Percentiles rank a stretch among this genome's conserved stretches.
Evolutionary conservation across 2,797 vertebrate genomes (phyloP).

Genomic region (Cryptoprocta ferox): DNA sequence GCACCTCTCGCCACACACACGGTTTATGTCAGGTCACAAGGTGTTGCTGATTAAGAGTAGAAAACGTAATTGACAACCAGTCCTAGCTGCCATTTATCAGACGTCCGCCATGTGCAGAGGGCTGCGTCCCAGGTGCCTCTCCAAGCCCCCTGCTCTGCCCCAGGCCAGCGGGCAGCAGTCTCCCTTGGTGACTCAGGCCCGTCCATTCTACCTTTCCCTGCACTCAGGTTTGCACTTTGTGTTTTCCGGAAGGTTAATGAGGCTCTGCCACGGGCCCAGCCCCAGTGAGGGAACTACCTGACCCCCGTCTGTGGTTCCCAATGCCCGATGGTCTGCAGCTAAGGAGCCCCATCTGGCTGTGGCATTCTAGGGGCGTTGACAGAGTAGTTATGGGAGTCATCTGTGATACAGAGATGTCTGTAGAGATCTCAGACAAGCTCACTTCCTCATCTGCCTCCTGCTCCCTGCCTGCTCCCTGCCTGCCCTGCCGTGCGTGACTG

Average conservation of each 20-base stretch:
- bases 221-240: neutral
- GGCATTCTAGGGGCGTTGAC: neutral
- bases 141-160: neutral
- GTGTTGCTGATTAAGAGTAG: neutral
- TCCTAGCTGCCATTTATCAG: too few species aligned
- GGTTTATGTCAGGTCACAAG: neutral
- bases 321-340: neutral
- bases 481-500: neutral
- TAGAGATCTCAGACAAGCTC: neutral
- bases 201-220: neutral
- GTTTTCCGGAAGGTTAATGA: neutral
- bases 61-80: neutral
- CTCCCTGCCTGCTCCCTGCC: neutral
- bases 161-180: neutral
- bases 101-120: neutral
- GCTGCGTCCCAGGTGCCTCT: neutral
- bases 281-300: neutral
- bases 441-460: neutral
- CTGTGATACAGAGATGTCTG: neutral
- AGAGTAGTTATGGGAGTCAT: neutral
- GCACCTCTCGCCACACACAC: neutral
- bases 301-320: neutral
- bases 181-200: neutral
- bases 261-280: neutral
- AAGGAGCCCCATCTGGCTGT: neutral